phyloP scores from a whole-genome alignment of 2,113 vertebrate genomes.

The Narcine bancroftii region DNA sequence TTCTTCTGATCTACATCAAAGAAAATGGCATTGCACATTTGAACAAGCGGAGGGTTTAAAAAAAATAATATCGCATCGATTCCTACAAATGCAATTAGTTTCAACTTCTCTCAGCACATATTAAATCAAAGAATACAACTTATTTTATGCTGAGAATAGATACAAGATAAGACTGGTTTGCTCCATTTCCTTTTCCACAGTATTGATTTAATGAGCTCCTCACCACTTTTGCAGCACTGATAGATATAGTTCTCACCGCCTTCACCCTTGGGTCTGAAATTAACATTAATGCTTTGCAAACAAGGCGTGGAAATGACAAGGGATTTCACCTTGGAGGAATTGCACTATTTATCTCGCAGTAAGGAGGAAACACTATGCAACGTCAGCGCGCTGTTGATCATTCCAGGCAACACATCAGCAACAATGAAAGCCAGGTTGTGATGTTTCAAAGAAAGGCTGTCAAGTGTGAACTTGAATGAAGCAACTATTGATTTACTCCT shows the following conservation, averaged over 20 bases:
- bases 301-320: background rate
- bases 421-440: background rate
- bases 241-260: background rate
- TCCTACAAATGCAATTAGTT: slow-evolving; percentile 26
- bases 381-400: background rate
- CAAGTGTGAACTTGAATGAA: background rate
- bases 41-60: background rate
- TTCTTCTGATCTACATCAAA: slow-evolving; percentile 28
- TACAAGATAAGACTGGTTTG: background rate
- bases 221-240: too few species aligned
- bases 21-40: background rate
- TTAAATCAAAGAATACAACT: slow-evolving; percentile 5
- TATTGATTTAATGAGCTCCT: background rate
- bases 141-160: background rate
- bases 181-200: background rate
- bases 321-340: background rate
- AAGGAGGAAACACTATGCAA: background rate
- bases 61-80: slow-evolving; percentile 24
- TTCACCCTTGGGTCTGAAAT: background rate
- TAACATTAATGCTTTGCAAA: background rate
- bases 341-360: background rate
- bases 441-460: background rate
- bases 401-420: too few species aligned
- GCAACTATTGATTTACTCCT: background rate
- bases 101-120: background rate